Base-by-base conservation (phyloP, 2,888 invertebrate genomes). In the Eupithecia exiguata region DNA sequence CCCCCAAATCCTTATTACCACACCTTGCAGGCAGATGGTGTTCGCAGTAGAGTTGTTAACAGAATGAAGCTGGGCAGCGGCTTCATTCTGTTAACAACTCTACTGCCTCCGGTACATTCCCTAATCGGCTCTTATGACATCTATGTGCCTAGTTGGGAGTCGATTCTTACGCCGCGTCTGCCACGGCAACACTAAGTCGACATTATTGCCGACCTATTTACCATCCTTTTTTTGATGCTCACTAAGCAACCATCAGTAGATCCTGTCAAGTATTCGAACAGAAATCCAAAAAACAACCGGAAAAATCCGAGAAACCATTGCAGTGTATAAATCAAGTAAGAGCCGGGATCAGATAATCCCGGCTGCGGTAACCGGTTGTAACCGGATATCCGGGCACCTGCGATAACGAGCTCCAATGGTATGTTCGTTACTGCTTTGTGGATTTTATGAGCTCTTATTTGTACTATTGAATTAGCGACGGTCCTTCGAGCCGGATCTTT, bases 301-400 rank as follows among this genome's bases (percentile, higher is more conserved):
- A 79, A 82, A 21, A 83, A 82, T 78, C 81, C 67, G 74, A 75
- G 75, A 78, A 77, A 72, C 74, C 72, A 74, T 68, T 71, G 67
- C 71, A 89, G 90, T 90, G 87, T 85, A 91, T 94, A 94, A 93
- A 93, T 93, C 92, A 92, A 89, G 89, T 88, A 87, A 86, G 84
- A 88, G 91, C 90, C 91, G 92, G 92, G 84, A 25, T 58, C 58
- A 25, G 86, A 89, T 94, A 93, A 93, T 93, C 91, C 93, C 84
- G 82, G 84, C 82, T 58, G 25, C 88, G 88, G 91, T 91, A 92
- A 88, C 91, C 89, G 88, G 87, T 87, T 89, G 88, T 89, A 89
- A 86, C 89, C 84, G 89, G 90, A 87, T 91, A 87, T 82, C 87
- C 88, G 88, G 90, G 84, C 92, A 93, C 93, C 93, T 93, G 92